Evolutionary conservation across 2,888 invertebrate genomes (phyloP).

Genomic region (Cryptophagus acutangulus): DNA sequence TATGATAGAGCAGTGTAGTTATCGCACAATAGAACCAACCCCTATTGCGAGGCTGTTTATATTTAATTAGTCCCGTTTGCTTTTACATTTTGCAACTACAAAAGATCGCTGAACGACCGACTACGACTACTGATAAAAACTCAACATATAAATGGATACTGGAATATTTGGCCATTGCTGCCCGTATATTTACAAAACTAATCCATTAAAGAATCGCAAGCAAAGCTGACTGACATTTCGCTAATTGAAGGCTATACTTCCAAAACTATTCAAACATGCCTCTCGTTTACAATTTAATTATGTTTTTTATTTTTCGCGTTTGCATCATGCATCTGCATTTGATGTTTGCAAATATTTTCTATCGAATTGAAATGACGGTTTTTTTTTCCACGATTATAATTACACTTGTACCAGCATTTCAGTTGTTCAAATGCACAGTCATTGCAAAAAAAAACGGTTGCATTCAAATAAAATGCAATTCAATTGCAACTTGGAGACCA

Average conservation of each 20-base stretch:
- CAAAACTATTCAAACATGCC: neutral
- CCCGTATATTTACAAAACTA: neutral
- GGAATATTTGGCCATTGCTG: neutral
- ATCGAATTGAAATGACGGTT: too few relatives aligned
- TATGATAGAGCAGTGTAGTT: slow-evolving; percentile 34
- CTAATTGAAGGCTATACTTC: neutral
- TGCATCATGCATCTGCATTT: too few relatives aligned
- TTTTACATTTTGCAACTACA: slow-evolving; percentile 19
- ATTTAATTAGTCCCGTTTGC: slow-evolving; percentile 37
- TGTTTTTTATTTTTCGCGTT: neutral
- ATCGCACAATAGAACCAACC: slow-evolving; percentile 33
- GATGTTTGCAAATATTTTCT: too few relatives aligned
- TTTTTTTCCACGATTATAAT: too few relatives aligned
- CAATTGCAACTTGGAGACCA: too few relatives aligned
- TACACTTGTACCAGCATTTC: too few relatives aligned
- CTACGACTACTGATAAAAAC: slow-evolving; percentile 22
- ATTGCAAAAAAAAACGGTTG: too few relatives aligned
- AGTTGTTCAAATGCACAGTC: too few relatives aligned
- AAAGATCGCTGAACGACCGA: slow-evolving; percentile 25
- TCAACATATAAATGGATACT: neutral
- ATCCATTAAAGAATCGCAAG: neutral
- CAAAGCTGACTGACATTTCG: neutral
- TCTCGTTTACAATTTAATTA: neutral
- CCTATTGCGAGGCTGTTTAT: slow-evolving; percentile 35
- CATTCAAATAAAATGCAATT: too few relatives aligned